These are phyloP conservation scores for Sicus ferrugineus DNA, from an alignment of 2,888 invertebrate genomes.

Conservation along the genomic window DNA sequence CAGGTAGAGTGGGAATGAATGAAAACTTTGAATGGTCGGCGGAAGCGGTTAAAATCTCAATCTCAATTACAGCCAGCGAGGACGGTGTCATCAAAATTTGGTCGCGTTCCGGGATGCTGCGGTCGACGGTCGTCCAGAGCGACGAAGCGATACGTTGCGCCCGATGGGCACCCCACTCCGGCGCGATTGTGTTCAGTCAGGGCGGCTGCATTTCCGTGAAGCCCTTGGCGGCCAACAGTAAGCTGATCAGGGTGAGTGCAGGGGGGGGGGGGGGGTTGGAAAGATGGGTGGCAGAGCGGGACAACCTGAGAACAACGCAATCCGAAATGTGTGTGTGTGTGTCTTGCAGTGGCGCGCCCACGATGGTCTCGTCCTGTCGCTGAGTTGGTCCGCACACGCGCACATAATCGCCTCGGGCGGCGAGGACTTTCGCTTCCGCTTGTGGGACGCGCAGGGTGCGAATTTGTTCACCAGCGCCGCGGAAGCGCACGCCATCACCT, in stretches of 20 bases:
- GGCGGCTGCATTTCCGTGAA: slow-evolving; percentile 74
- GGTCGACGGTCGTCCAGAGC: slow-evolving; percentile 86
- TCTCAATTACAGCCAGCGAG: slow-evolving; percentile 79
- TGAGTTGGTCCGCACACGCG: slow-evolving; percentile 95
- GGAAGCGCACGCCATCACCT: slow-evolving; percentile 91
- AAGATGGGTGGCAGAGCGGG: too few species aligned
- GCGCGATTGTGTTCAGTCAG: slow-evolving; percentile 75
- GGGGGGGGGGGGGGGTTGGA: too few species aligned
- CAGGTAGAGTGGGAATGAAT: slow-evolving; percentile 41
- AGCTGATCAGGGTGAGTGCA: slow-evolving; percentile 72
- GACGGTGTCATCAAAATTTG: slow-evolving; percentile 97
- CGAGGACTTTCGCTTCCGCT: slow-evolving; percentile 84
- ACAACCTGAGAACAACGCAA: too few species aligned
- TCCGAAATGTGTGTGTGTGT: too few species aligned
- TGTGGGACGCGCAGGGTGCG: slow-evolving; percentile 94
- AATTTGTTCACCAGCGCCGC: slow-evolving; percentile 83
- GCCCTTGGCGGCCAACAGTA: slow-evolving; percentile 77
- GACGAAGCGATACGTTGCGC: slow-evolving; percentile 86
- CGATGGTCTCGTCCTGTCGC: slow-evolving; percentile 88
- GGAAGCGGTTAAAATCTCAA: too few species aligned
- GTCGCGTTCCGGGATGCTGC: slow-evolving; percentile 93
- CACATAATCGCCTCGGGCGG: slow-evolving; percentile 93
- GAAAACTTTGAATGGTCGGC: too few species aligned
- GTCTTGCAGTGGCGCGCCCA: slow-evolving; percentile 94
- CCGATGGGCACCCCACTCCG: slow-evolving; percentile 81